Base-by-base conservation (phyloP, 2,888 invertebrate genomes). In the Argynnis bischoffii region DNA sequence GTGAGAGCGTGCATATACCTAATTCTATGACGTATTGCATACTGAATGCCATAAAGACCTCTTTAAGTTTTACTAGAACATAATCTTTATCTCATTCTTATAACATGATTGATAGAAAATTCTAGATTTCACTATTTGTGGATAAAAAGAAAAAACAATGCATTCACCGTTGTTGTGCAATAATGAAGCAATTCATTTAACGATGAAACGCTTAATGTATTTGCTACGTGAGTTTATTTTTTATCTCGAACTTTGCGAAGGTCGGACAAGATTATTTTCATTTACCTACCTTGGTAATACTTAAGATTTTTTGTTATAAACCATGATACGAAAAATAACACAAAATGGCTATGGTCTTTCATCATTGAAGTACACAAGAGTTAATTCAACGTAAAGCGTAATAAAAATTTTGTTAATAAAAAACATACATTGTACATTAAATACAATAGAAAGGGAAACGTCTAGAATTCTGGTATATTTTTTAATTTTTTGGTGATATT, bases 201-300 rank as follows among this genome's bases (percentile, higher is more conserved):
- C 68, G 66, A 69, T 56, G 67, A 65, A 57, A 65, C 64, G 51
- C 64, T 57, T 57, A 41, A 69, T 67, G 59, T 73, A 71, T 75
- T 71, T 70, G 70, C 66, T 74, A 74, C 74, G 75, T 76, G 74
- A 76, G 71, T 76, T 75, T 72, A 74, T 75, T 76, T 73, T 72
- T 72, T 72, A 72, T 70, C 56, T 64, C n/a, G 55, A 63, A 64
- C 61, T 64, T 69, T 66, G 69, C 69, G 68, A 71, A 69, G 64
- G 59, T 64, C 60, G 59, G 54, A 41, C 64, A 68, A 57, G 64
- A 57, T 63, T 63, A 66, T 67, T 67, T 61, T 55, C 21, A 63
- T 60, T 48, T 46, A n/a, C 46, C 21, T 53, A 56, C 14, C 8
- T 26, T 51, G 1, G 13, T 14, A 55, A 53, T 64, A 46, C 48